Base-by-base conservation (phyloP, 2,888 invertebrate species). In the Caenorhabditis macrosperma region DNA sequence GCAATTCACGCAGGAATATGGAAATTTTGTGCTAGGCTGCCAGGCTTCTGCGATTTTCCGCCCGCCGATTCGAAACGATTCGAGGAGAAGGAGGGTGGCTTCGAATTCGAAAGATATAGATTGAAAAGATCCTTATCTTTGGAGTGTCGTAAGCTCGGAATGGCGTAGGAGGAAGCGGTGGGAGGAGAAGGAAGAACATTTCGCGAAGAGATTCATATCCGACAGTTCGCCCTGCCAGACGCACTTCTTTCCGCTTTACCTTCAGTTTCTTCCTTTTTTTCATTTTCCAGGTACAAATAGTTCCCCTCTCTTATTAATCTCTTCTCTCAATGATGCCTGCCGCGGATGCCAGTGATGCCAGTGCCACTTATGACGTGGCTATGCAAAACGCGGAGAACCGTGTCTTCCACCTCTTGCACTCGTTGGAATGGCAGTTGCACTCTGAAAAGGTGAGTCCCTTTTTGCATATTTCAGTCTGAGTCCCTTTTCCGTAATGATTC, bases 341-440 rank as follows among this genome's bases (percentile, higher is more conserved):
- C 17, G 44, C 38, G n/a, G 66, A 63, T 30, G 33, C 22, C 33
- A 10, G 6, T 28, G 69, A 69, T 20, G 24, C 57, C n/a, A 46
- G 35, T 17, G 54, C 64, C 1, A 55, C 63, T 20, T 81, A 83
- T 57, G 83, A 83, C 35, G 67, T 68, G 6, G 69, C 77, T 2
- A 81, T 83, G 59, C 74, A 79, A 17, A 79, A 71, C 26, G 81
- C 83, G 0, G 83, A 83, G 50, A 81, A 64, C 12, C 76, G 81
- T 22, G 81, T 83, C 9, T 83, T 79, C 48, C 79, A 83, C 50
- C 64, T 83, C 0, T 44, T 83, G n/a, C 83, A 83, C 52, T 83
- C 83, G 0, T 38, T 83, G 17, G 83, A 83, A 59, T 83, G 83
- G 83, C 81, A 83, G 46, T 63, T 83, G 2, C 79, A 81, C 41